phyloP scores from a whole-genome alignment of 2,888 invertebrate species.

The Clitarchus hookeri region DNA sequence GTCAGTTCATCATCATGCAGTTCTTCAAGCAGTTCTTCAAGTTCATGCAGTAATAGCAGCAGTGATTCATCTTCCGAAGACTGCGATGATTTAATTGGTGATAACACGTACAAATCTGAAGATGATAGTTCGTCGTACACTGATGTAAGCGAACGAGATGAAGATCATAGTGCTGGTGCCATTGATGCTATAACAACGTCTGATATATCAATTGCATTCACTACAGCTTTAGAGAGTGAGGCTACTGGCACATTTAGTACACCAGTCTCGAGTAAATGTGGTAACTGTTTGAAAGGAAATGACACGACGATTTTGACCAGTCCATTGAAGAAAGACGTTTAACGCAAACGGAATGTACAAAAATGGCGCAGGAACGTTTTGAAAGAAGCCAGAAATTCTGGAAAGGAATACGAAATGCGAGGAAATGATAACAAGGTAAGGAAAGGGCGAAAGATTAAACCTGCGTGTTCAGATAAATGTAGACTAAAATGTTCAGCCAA shows the following conservation, averaged over 20 bases:
- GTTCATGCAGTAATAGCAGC: conserved; percentile 1
- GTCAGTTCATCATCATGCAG: neutral
- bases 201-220: neutral
- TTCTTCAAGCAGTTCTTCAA: neutral
- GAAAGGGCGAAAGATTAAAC: no score
- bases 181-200: no score
- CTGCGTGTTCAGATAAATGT: no score
- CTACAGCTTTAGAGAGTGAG: neutral
- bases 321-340: neutral
- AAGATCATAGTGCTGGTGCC: neutral
- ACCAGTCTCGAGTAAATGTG: no score
- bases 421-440: neutral
- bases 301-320: neutral
- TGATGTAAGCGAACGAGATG: neutral
- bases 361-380: no score
- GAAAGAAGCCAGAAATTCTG: neutral
- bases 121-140: neutral
- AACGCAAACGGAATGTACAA: no score
- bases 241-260: neutral
- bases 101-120: neutral
- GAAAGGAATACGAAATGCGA: neutral
- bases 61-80: conserved; percentile 18
- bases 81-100: conserved; percentile 19
- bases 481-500: no score
- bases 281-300: no score